Base-by-base conservation (phyloP, 2,888 invertebrate genomes). In the Muscina levida region DNA sequence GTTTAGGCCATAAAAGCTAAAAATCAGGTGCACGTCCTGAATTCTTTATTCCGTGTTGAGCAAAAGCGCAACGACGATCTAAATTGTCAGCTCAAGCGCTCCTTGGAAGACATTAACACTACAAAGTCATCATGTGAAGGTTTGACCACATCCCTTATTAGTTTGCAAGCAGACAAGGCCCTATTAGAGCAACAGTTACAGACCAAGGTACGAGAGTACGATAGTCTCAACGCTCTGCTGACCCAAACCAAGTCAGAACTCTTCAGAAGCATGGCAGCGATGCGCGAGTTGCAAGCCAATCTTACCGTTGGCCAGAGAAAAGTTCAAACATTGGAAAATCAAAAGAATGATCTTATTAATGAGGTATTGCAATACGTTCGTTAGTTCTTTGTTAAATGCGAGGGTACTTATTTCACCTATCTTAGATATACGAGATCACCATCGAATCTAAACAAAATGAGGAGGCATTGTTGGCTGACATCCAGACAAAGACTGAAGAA, bases 11-110 rank as follows among this genome's bases (percentile, higher is more conserved):
- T 67, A 2, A 89, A 89, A 75, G 84, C 84, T 1, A 89, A 88
- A 76, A 90, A 87, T 73, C 89, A 90, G 71, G 77, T 90, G 72
- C 89, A 90, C 68, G 88, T 89, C 1, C 86, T 87, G 17, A 89
- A 87, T 31, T 86, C 88, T 0, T 85, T 90, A 0, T 90, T 88
- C 39, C 86, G 87, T 0, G 86, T 87, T 26, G 90, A 90, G 74
- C 87, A 89, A 67, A 89, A 88, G 51, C 88, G 86, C 31, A 89
- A 89, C 59, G 87, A 87, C 11, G 86, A 88, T 0, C 76, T 90
- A 0, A 89, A 84, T 42, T 83, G 82, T 1, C 87, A 87, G 39
- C 72, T 90, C 0, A 85, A 85, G 42, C 85, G 83, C 4, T 84
- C 86, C 0, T 74, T 85, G 10, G 86, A 88, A 1, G 87, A 89